Base-by-base conservation (phyloP, 92 coral and sea anemone genomes). In the Actinostola sp. region DNA sequence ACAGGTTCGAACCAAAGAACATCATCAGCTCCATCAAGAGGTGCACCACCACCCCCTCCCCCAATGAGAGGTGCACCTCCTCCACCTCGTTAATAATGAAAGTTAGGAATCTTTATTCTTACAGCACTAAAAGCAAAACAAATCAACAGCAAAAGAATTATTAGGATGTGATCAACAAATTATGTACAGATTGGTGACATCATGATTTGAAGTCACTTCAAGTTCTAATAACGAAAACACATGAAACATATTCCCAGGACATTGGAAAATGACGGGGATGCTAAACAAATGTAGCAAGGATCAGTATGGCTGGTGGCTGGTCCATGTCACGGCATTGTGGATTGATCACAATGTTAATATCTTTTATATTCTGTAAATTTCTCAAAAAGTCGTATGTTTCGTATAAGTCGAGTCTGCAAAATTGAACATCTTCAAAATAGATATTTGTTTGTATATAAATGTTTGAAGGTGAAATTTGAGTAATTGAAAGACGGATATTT, bases 61-160 rank as follows among this genome's bases (percentile, higher is more conserved):
- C 97, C 98, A 65, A 82, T 89, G 2, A 78, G 89, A 77, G 88
- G 98, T 60, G 94, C 96, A 50, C 90, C 97, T 26, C 97, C 98
- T 3, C 98, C 98, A n/a, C 98, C 98, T 29, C 98, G 55, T 43
- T 62, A 50, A 49, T 42, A 36, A 1, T 4, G 7, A 33, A 65
- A 23, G 32, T 31, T 25, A 30, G 33, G 34, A 46, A 9, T 35
- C 61, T 52, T 28, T 1, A 68, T 9, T 12, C 59, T 9, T 12
- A 29, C 57, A 29, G 16, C n/a, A 61, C 34, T 21, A 25, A 4
- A 13, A 10, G 32, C 12, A 17, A 56, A 32, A 25, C 12, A 41
- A 66, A 45, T 30, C 42, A 14, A 16, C 36, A 66, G 72, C 35
- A 23, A 45, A 34, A 64, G 41, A 48, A 66, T 66, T 16, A 44